Conservation (phyloP, 2,888 invertebrate genomes). For the Autographa pulchrina region DNA sequence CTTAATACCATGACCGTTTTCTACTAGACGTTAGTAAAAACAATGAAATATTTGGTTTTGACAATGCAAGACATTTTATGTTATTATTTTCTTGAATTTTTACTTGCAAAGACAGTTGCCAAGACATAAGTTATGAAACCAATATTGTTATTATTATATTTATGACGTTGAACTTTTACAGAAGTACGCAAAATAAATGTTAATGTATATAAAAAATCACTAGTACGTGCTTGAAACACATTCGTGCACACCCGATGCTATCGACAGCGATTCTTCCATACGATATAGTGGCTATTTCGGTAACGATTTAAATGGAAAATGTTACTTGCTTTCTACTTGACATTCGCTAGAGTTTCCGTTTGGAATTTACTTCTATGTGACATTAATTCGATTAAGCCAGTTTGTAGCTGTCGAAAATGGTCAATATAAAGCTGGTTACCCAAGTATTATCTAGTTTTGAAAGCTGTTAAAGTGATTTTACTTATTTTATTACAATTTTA, state of each 20-base stretch:
- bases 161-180: constrained; percentile 7
- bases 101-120: neutral
- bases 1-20: neutral
- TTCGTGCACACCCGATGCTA: constrained; percentile 23
- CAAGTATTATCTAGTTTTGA: neutral
- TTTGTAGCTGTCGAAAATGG: neutral
- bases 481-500: too few species aligned
- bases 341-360: neutral
- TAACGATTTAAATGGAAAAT: constrained; percentile 44
- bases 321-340: constrained; percentile 11
- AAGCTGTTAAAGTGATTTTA: neutral
- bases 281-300: constrained; percentile 37
- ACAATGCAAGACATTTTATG: too few species aligned
- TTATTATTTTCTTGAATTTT: neutral
- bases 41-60: neutral
- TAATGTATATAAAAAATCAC: neutral
- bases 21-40: neutral
- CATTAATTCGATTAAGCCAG: neutral
- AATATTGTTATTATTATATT: neutral
- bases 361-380: neutral
- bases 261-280: constrained; percentile 30
- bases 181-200: constrained; percentile 3
- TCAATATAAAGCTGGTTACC: neutral
- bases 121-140: neutral
- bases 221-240: constrained; percentile 16